Conservation (phyloP, 2,888 invertebrate genomes). For the Rhyacophila evoluta region DNA sequence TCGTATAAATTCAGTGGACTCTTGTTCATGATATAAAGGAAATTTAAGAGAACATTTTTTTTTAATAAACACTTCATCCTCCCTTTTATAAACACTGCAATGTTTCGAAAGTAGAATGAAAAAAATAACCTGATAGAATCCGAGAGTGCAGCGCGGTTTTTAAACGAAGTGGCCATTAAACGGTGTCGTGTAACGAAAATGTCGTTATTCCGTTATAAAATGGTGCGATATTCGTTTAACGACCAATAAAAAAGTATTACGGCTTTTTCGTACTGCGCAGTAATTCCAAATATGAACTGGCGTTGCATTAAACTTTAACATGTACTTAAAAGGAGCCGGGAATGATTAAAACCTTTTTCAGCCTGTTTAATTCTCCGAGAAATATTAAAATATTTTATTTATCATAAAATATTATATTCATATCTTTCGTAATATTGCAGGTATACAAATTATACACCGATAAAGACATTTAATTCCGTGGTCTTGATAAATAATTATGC, state of each 20-base stretch:
- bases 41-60: too few relatives aligned
- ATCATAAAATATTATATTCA: too few relatives aligned
- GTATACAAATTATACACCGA: too few relatives aligned
- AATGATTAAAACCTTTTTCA: background rate
- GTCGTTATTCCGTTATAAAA: constrained; percentile 52
- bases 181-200: constrained; percentile 48
- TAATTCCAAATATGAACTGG: constrained; percentile 15
- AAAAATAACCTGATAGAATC: background rate
- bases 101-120: too few relatives aligned
- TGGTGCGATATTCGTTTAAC: constrained; percentile 53
- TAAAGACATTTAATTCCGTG: too few relatives aligned
- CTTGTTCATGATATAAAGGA: too few relatives aligned
- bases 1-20: too few relatives aligned
- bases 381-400: background rate
- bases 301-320: constrained; percentile 7
- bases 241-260: constrained; percentile 50
- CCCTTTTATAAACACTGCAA: too few relatives aligned
- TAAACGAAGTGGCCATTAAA: constrained; percentile 49
- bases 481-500: too few relatives aligned
- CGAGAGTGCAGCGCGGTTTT: constrained; percentile 17
- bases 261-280: constrained; percentile 9
- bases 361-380: background rate
- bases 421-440: too few relatives aligned
- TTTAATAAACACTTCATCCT: too few relatives aligned
- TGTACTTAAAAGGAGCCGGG: background rate